These are phyloP conservation scores for Andricus quercusramuli DNA, from an alignment of 2,888 invertebrate genomes.

Conservation along the genomic window DNA sequence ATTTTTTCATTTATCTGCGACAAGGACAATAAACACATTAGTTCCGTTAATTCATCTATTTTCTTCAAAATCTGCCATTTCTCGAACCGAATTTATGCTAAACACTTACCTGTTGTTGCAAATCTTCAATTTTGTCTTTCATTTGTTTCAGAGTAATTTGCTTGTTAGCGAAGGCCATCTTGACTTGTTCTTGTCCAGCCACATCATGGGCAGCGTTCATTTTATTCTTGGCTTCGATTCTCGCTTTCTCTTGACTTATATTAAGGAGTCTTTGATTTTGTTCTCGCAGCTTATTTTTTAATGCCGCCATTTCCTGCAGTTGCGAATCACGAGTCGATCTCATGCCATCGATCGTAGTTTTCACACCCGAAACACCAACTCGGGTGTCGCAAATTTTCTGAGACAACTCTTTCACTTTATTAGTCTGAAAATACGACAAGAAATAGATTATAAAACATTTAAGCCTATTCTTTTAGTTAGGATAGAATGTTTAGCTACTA, in stretches of 20 bases:
- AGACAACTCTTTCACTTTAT: constrained; percentile 88
- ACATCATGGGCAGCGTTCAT: constrained; percentile 79
- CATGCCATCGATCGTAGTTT: constrained; percentile 98
- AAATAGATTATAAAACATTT: neutral
- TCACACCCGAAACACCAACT: constrained; percentile 93
- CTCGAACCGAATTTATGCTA: constrained; percentile 4
- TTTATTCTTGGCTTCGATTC: constrained; percentile 87
- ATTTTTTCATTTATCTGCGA: constrained; percentile 87
- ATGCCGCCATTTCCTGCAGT: constrained; percentile 90
- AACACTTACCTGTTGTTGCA: constrained; percentile 82
- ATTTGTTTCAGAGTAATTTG: constrained; percentile 87
- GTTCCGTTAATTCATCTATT: neutral
- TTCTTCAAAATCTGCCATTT: constrained; percentile 26
- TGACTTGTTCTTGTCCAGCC: constrained; percentile 81
- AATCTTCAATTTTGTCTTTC: constrained; percentile 86
- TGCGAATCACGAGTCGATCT: constrained; percentile 93
- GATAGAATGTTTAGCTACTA: no score
- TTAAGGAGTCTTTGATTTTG: constrained; percentile 90
- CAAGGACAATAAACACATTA: neutral
- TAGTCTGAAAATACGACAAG: constrained; percentile 79
- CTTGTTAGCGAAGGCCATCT: constrained; percentile 84
- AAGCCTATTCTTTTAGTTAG: no score
- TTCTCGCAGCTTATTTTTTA: constrained; percentile 91
- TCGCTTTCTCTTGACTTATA: constrained; percentile 90
- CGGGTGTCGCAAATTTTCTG: constrained; percentile 91